Conservation (phyloP, 2,113 vertebrate genomes). For the Dicaeum eximium region DNA sequence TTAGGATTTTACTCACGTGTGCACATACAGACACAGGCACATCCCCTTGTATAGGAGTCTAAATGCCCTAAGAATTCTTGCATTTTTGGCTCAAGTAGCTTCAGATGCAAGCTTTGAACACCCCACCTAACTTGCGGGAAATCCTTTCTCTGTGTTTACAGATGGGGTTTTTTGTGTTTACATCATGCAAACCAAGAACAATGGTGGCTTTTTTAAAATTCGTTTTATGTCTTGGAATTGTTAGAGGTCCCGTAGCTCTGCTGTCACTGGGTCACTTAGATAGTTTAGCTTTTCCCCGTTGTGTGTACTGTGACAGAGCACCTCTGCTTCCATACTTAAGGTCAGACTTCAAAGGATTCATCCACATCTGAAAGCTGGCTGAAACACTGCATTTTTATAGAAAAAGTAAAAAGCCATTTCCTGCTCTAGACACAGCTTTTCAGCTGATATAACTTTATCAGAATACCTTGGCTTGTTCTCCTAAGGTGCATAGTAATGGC, state of each 20-base stretch:
- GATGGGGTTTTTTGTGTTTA: constrained; percentile 10
- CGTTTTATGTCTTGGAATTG: constrained; percentile 35
- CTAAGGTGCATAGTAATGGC: neutral
- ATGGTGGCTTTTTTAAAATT: neutral
- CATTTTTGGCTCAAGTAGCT: neutral
- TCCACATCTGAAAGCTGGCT: neutral
- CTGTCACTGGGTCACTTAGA: constrained; percentile 20
- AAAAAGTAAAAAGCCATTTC: neutral
- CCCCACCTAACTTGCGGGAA: constrained; percentile 28
- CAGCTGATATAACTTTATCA: neutral
- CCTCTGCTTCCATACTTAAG: neutral
- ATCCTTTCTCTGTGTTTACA: constrained; percentile 55
- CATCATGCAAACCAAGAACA: neutral
- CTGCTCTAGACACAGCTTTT: neutral
- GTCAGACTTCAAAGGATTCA: neutral
- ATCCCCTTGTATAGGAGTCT: neutral
- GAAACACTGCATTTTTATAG: neutral
- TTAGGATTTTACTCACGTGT: neutral
- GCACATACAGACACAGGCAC: neutral
- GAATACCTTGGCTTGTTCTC: neutral
- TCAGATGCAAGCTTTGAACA: neutral
- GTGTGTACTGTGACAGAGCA: neutral
- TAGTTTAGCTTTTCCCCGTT: neutral
- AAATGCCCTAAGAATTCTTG: neutral
- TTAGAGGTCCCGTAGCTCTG: neutral